These are phyloP conservation scores for Panthera leo DNA, from an alignment of 2,113 vertebrate genomes.

Conservation along the genomic window DNA sequence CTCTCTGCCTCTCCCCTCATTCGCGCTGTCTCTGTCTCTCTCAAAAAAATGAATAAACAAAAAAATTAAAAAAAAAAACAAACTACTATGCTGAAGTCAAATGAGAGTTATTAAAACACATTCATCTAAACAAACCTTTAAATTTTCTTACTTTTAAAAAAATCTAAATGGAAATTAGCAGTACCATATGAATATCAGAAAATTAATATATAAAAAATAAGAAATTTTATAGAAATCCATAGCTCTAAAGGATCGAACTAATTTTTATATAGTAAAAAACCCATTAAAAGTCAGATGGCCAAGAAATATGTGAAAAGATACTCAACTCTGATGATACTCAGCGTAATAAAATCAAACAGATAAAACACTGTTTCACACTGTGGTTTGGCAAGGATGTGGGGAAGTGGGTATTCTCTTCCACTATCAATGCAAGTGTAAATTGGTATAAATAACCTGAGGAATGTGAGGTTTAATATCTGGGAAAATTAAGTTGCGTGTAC, in stretches of 20 bases:
- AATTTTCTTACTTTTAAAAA: background rate
- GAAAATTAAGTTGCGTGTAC: background rate
- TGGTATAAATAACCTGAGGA: background rate
- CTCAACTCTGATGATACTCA: background rate
- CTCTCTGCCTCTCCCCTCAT: no score
- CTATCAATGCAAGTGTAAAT: background rate
- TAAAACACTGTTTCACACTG: background rate
- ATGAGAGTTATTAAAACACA: background rate
- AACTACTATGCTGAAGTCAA: background rate
- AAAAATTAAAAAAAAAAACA: slow-evolving; percentile 4
- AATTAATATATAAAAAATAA: background rate
- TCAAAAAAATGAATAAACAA: no score
- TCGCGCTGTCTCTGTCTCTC: no score
- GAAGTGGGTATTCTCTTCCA: background rate
- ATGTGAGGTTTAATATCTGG: background rate
- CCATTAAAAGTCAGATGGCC: background rate
- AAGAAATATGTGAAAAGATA: background rate
- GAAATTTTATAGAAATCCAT: background rate
- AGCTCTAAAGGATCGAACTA: background rate
- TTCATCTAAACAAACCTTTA: background rate
- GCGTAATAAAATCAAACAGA: background rate
- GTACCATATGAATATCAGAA: background rate
- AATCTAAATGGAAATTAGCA: background rate
- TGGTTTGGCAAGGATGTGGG: background rate
- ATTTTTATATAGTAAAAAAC: background rate